Percentiles rank a stretch among this genome's conserved stretches.
Conservation (phyloP, 2,797 vertebrate genomes). For the Phataginus tricuspis region DNA sequence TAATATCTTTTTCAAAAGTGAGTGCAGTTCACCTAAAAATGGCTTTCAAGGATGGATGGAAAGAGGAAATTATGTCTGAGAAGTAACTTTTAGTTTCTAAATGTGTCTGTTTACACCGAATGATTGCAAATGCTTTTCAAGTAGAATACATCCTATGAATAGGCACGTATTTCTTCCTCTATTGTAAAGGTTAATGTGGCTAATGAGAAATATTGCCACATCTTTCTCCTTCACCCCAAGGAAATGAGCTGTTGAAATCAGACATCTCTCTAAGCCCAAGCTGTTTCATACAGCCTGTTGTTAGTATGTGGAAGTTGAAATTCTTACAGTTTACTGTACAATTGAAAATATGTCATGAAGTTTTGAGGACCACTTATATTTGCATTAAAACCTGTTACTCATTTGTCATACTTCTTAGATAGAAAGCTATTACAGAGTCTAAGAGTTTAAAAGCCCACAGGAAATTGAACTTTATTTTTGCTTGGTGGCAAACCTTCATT, state of each 20-base stretch:
- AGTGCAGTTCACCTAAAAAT: constrained; percentile 26
- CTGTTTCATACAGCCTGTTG: constrained; percentile 27
- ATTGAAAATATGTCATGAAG: constrained; percentile 17
- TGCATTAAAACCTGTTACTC: constrained; percentile 19
- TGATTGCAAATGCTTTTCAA: constrained; percentile 52
- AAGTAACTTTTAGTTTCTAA: constrained; percentile 30
- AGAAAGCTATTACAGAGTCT: background rate
- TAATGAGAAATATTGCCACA: constrained; percentile 56
- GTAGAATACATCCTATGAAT: constrained; percentile 45
- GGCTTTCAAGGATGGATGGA: constrained; percentile 47
- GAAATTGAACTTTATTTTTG: constrained; percentile 44
- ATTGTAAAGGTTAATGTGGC: constrained; percentile 18
- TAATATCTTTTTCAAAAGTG: constrained; percentile 31
- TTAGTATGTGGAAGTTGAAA: constrained; percentile 44
- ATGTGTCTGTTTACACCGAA: background rate
- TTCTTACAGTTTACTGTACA: constrained; percentile 37
- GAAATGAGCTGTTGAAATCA: constrained; percentile 52
- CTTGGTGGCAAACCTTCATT: background rate
- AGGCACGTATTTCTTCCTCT: constrained; percentile 35
- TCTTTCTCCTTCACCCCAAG: constrained; percentile 17
- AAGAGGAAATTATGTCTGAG: constrained; percentile 64
- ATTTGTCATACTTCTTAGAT: constrained; percentile 44
- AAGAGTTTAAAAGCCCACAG: background rate
- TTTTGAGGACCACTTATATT: constrained; percentile 45
- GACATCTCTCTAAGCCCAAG: constrained; percentile 18